A percentile compares a stretch with the other conserved stretches of the same genome.
Conservation (phyloP, 1,140 invertebrate genomes). For the Coptotermes formosanus region DNA sequence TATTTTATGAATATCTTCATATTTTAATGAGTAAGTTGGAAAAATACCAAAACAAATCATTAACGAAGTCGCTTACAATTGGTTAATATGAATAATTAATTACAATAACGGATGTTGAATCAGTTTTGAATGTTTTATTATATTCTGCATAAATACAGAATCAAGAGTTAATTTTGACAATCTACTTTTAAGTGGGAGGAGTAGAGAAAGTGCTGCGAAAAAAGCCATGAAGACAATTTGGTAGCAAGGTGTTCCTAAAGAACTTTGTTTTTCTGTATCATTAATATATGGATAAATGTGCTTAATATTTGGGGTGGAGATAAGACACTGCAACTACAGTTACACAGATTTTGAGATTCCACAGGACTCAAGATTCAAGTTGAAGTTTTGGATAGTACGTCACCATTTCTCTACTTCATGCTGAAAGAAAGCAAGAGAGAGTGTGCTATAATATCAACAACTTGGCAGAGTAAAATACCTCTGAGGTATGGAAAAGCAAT, state of each 20-base stretch:
- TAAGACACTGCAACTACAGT: neutral
- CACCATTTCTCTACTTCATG: slow-evolving; percentile 44
- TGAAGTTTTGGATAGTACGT: slow-evolving; percentile 61
- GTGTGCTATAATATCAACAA: slow-evolving; percentile 20
- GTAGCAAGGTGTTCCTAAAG: neutral
- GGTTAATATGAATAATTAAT: neutral
- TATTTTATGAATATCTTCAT: neutral
- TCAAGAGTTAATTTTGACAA: neutral
- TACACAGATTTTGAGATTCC: slow-evolving; percentile 19
- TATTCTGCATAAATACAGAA: neutral
- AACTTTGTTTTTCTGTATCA: neutral
- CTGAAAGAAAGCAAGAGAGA: slow-evolving; percentile 4
- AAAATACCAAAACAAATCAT: neutral
- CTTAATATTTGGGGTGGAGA: neutral
- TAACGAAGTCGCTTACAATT: neutral
- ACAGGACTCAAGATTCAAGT: slow-evolving; percentile 18
- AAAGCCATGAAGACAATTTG: too few relatives aligned
- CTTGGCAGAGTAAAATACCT: neutral
- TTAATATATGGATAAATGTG: neutral
- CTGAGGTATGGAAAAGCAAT: slow-evolving; percentile 1
- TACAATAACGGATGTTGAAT: neutral
- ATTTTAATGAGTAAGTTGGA: neutral
- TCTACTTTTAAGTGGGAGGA: neutral
- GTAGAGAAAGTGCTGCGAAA: too few relatives aligned
- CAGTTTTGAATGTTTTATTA: neutral